These are phyloP conservation scores for Macrostomum cliftonense DNA, from an alignment of 2,888 invertebrate species.

Conservation along the genomic window DNA sequence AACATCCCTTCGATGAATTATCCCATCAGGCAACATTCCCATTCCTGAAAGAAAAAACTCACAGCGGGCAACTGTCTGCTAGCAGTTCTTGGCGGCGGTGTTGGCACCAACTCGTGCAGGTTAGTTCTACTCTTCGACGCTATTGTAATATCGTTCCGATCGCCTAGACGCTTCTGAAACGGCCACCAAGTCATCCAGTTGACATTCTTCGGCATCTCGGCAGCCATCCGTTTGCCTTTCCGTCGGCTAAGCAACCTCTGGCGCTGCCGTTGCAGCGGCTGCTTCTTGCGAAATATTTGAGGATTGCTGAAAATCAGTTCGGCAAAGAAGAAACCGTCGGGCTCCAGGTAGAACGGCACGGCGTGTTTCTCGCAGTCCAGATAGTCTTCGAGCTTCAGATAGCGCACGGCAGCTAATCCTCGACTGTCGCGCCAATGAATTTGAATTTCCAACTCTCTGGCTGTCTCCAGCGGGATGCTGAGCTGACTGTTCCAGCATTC, in stretches of 20 bases:
- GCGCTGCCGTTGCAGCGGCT: slow-evolving; percentile 76
- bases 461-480: slow-evolving; percentile 28
- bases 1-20: no score
- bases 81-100: no score
- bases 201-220: no score
- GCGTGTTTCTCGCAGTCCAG: slow-evolving; percentile 69
- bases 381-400: slow-evolving; percentile 86
- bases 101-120: no score
- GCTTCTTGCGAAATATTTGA: not conserved
- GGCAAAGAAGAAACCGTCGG: slow-evolving; percentile 86
- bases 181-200: no score
- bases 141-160: no score
- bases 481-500: slow-evolving; percentile 68
- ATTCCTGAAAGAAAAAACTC: no score
- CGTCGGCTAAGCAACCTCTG: slow-evolving; percentile 84
- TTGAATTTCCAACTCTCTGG: slow-evolving; percentile 87
- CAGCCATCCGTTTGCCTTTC: slow-evolving; percentile 58
- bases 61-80: no score
- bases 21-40: no score
- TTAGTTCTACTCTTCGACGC: no score
- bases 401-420: slow-evolving; percentile 50
- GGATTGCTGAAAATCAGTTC: slow-evolving; percentile 44
- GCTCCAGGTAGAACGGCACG: slow-evolving; percentile 89
- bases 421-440: slow-evolving; percentile 97
- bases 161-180: no score